Conservation (phyloP, 2,888 invertebrate genomes). For the Ormia ochracea region DNA sequence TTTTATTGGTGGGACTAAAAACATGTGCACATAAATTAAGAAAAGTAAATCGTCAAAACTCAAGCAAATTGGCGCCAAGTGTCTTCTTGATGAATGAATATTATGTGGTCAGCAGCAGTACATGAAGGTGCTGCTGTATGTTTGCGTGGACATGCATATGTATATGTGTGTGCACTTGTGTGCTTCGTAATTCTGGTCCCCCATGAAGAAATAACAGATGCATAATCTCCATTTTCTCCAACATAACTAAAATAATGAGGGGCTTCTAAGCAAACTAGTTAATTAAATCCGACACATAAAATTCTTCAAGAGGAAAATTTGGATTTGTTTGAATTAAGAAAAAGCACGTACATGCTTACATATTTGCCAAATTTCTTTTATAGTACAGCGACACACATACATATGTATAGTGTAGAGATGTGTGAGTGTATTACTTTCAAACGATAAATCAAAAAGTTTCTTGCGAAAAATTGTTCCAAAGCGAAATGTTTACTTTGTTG, state of each 20-base stretch:
- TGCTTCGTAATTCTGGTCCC: slow-evolving; percentile 19
- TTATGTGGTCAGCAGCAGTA: slow-evolving; percentile 34
- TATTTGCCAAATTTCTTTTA: slow-evolving; percentile 3
- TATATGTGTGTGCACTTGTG: not conserved
- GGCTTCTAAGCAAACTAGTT: slow-evolving; percentile 38
- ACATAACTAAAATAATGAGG: slow-evolving; percentile 41
- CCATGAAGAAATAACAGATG: slow-evolving; percentile 25
- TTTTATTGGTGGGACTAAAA: not conserved
- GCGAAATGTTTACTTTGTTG: slow-evolving; percentile 35
- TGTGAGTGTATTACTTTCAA: not conserved
- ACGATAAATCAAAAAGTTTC: not conserved
- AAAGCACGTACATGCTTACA: too few relatives aligned
- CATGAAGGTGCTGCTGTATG: not conserved
- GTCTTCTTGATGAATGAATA: slow-evolving; percentile 59
- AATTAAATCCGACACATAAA: slow-evolving; percentile 51
- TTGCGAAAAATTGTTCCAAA: not conserved
- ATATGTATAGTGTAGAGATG: not conserved
- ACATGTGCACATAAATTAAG: slow-evolving; percentile 26
- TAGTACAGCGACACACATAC: not conserved
- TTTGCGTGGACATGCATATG: not conserved
- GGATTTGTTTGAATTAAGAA: not conserved
- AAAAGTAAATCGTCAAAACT: slow-evolving; percentile 37
- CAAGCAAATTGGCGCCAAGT: slow-evolving; percentile 56
- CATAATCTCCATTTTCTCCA: slow-evolving; percentile 15
- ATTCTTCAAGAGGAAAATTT: slow-evolving; percentile 51